A percentile compares a stretch with the other conserved stretches of the same genome.
Conservation (phyloP, 2,113 vertebrate genomes). For the Holacanthus passer region DNA sequence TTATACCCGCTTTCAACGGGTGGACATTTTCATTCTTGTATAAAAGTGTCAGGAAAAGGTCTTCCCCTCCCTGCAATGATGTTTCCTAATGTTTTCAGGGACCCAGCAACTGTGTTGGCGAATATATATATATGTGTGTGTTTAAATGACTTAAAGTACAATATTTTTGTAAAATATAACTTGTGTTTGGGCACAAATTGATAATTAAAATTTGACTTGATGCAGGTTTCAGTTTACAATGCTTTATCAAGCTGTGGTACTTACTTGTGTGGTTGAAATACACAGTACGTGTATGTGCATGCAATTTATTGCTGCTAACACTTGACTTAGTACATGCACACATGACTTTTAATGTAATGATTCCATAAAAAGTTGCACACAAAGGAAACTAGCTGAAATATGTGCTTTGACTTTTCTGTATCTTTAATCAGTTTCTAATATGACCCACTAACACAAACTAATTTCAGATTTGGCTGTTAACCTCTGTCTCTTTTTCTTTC, state of each 20-base stretch:
- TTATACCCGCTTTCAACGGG: slow-evolving; percentile 89
- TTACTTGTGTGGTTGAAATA: neutral
- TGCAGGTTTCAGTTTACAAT: neutral
- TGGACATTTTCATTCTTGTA: slow-evolving; percentile 89
- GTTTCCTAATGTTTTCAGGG: slow-evolving; percentile 41
- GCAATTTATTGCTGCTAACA: neutral
- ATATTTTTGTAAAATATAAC: slow-evolving; percentile 4
- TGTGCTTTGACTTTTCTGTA: neutral
- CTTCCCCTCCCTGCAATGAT: slow-evolving; percentile 74
- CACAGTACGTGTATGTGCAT: neutral
- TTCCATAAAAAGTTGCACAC: neutral
- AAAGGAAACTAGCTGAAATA: neutral
- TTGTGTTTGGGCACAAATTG: neutral
- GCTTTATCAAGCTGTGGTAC: neutral
- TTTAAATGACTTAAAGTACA: neutral
- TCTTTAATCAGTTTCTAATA: slow-evolving; percentile 35
- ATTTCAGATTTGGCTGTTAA: slow-evolving; percentile 38
- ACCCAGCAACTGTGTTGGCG: neutral
- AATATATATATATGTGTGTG: neutral
- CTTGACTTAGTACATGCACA: neutral
- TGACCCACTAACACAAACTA: slow-evolving; percentile 32
- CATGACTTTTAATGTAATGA: no score
- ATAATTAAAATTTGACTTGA: neutral
- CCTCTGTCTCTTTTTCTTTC: slow-evolving; percentile 23
- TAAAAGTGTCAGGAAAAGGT: slow-evolving; percentile 87